phyloP scores from a whole-genome alignment of 2,888 invertebrate species.

The Allygus modestus region DNA sequence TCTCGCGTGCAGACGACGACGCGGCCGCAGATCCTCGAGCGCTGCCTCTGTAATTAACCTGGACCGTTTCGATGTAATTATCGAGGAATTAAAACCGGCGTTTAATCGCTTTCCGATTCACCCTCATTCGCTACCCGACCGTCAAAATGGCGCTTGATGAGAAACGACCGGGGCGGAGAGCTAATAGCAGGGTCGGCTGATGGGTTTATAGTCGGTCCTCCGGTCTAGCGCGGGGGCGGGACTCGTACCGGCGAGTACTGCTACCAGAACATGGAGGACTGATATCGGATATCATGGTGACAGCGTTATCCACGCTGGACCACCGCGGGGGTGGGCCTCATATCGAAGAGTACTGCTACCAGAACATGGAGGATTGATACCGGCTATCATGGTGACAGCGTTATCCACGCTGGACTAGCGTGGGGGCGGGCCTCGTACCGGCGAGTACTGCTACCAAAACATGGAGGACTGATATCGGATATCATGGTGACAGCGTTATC shows the following conservation, averaged over 20 bases:
- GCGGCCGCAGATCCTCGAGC: background rate
- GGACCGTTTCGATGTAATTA: slow-evolving; percentile 46
- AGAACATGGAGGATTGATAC: slow-evolving; percentile 6
- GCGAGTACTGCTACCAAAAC: slow-evolving; percentile 27
- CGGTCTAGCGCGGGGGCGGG: slow-evolving; percentile 2
- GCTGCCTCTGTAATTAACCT: slow-evolving; percentile 41
- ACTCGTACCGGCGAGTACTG: background rate
- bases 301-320: background rate
- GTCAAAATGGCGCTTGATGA: slow-evolving; percentile 49
- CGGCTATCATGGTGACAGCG: background rate
- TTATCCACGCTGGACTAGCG: background rate
- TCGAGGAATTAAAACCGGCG: slow-evolving; percentile 53
- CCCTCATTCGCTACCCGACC: slow-evolving; percentile 41
- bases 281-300: background rate
- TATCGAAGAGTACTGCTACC: slow-evolving; percentile 1
- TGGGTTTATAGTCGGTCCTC: slow-evolving; percentile 48
- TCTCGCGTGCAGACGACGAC: slow-evolving; percentile 6
- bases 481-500: background rate
- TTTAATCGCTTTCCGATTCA: slow-evolving; percentile 56
- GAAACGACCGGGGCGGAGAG: slow-evolving; percentile 34
- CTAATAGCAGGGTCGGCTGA: slow-evolving; percentile 46
- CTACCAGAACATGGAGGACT: slow-evolving; percentile 36
- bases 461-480: background rate
- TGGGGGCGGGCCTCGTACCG: background rate
- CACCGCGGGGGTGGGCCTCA: background rate